These are phyloP conservation scores for Athene noctua DNA, from an alignment of 2,113 vertebrate genomes.

Conservation along the genomic window DNA sequence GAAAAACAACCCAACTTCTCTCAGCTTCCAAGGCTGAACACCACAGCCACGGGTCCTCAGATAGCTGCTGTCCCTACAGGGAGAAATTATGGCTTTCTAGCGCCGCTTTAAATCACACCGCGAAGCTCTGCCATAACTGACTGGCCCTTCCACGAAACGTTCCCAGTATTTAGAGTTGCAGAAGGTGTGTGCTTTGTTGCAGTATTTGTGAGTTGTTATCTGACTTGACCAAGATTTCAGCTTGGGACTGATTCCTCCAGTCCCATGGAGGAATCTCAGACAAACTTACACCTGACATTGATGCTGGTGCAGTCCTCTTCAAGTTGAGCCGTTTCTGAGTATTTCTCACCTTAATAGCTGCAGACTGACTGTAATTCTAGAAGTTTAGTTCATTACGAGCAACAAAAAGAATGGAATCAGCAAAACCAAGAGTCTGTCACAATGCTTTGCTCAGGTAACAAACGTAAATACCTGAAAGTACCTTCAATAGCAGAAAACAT, in stretches of 20 bases:
- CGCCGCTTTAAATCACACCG: not conserved
- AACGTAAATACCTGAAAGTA: not conserved
- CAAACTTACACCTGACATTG: not conserved
- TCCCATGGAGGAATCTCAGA: not conserved
- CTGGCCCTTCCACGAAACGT: not conserved
- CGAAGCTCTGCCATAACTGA: not conserved
- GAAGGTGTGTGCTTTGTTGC: not conserved
- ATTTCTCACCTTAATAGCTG: not conserved
- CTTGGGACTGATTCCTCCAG: not conserved
- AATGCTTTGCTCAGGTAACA: not conserved
- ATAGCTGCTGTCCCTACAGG: not conserved
- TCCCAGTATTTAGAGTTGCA: not conserved
- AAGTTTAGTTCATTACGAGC: not conserved
- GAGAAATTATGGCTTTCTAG: not conserved
- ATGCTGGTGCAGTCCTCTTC: not conserved
- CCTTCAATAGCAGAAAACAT: not conserved
- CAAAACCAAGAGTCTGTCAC: not conserved
- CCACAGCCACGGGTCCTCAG: not conserved
- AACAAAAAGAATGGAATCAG: not conserved
- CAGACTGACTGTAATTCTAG: not conserved
- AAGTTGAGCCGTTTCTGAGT: not conserved
- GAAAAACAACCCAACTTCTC: not conserved
- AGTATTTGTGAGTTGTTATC: not conserved
- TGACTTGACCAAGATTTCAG: not conserved
- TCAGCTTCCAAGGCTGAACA: not conserved